These are phyloP conservation scores for Brachyrhaphis roseni DNA, from an alignment of 2,797 vertebrate genomes.

Conservation along the genomic window DNA sequence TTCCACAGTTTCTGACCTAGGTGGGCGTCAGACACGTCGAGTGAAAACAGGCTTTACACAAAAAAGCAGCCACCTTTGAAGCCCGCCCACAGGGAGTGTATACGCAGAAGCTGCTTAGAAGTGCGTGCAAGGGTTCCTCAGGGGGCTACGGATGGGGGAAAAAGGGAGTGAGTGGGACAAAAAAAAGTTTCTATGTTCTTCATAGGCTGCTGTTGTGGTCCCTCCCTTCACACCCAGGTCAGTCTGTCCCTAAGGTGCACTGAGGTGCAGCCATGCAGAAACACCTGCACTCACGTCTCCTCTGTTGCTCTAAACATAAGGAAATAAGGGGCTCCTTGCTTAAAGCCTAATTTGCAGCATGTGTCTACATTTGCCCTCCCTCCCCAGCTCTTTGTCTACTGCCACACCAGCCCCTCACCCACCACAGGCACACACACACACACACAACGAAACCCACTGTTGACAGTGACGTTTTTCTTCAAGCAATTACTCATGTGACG, in stretches of 20 bases:
- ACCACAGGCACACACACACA: constrained; percentile 6
- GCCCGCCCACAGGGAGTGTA: constrained; percentile 52
- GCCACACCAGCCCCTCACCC: constrained; percentile 20
- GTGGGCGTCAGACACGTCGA: constrained; percentile 59
- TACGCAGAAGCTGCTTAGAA: constrained; percentile 67
- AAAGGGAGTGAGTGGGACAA: constrained; percentile 41
- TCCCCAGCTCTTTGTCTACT: constrained; percentile 38
- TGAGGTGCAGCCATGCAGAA: constrained; percentile 69
- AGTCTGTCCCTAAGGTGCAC: constrained; percentile 57
- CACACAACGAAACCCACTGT: not conserved
- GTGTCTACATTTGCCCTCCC: constrained; percentile 42
- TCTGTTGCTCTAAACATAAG: constrained; percentile 42
- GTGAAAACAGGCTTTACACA: constrained; percentile 58
- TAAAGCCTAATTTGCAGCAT: constrained; percentile 71
- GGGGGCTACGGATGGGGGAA: constrained; percentile 48
- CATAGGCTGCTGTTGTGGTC: constrained; percentile 45
- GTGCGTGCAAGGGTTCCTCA: constrained; percentile 68
- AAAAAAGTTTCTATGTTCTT: constrained; percentile 33
- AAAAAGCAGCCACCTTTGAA: constrained; percentile 57
- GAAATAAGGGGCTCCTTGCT: constrained; percentile 43
- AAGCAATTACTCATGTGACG: constrained; percentile 58
- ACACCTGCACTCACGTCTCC: constrained; percentile 55
- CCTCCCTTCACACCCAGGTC: constrained; percentile 58
- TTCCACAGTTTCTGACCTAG: constrained; percentile 45
- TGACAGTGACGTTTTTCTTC: constrained; percentile 70